phyloP scores from a whole-genome alignment of 2,888 invertebrate species.

The Trichopoda pennipes region DNA sequence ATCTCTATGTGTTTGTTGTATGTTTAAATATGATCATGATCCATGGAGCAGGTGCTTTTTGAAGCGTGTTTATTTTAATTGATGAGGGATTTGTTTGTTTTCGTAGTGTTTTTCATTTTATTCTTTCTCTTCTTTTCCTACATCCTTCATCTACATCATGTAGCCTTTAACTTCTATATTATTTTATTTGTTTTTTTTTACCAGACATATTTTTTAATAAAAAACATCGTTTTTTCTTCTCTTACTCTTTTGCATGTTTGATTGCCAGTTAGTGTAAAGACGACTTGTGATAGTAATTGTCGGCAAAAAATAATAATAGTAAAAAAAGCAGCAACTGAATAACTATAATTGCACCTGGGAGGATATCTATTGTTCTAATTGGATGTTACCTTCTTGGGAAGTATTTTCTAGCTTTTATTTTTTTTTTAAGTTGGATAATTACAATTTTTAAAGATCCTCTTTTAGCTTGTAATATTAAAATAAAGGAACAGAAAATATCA shows the following conservation, averaged over 20 bases:
- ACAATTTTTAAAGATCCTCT: conserved; percentile 25
- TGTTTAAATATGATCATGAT: conserved; percentile 56
- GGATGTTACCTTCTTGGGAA: conserved; percentile 53
- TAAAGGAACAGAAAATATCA: no score
- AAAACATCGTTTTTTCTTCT: conserved; percentile 26
- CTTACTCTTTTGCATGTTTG: conserved; percentile 58
- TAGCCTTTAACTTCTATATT: conserved; percentile 2
- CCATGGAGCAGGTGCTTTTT: conserved; percentile 72
- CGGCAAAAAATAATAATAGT: conserved; percentile 20
- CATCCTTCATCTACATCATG: conserved; percentile 16
- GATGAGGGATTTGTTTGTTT: conserved; percentile 72
- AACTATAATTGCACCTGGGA: conserved; percentile 68
- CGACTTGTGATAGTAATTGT: background rate
- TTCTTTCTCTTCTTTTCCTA: background rate
- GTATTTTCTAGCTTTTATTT: conserved; percentile 15
- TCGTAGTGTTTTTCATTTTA: conserved; percentile 27
- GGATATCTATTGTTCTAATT: conserved; percentile 68
- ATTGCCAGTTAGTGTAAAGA: conserved; percentile 38
- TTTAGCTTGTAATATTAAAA: background rate
- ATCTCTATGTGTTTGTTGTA: conserved; percentile 10
- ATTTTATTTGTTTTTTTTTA: conserved; percentile 8
- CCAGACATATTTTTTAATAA: conserved; percentile 27
- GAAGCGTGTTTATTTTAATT: conserved; percentile 72
- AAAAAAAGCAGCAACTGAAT: conserved; percentile 49
- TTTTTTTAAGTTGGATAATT: conserved; percentile 1